These are phyloP conservation scores for Perca schrenkii DNA, from an alignment of 2,113 vertebrate genomes.

Conservation along the genomic window DNA sequence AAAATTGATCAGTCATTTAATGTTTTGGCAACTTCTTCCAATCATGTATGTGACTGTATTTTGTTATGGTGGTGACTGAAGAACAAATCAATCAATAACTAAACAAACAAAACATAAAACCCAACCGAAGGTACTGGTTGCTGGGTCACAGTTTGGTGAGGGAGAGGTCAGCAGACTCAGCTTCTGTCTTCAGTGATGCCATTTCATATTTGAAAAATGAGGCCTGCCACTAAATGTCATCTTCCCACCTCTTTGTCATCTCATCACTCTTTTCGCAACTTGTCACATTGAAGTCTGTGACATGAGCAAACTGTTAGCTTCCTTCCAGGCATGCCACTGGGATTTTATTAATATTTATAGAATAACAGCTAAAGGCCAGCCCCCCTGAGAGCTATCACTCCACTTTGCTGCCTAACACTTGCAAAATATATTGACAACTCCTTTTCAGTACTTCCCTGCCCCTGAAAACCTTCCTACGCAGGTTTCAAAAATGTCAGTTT, in stretches of 20 bases:
- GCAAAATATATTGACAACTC: constrained; percentile 84
- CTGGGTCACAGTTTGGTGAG: constrained; percentile 20
- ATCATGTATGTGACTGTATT: neutral
- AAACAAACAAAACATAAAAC: neutral
- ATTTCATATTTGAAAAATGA: constrained; percentile 76
- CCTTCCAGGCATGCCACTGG: constrained; percentile 80
- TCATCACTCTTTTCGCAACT: constrained; percentile 71
- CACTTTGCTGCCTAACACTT: constrained; percentile 76
- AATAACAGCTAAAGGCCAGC: constrained; percentile 84
- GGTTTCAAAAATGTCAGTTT: constrained; percentile 57
- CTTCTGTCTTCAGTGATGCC: constrained; percentile 55
- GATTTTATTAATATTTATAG: constrained; percentile 86
- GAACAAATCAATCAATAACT: constrained; percentile 3
- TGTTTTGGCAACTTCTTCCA: neutral
- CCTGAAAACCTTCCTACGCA: constrained; percentile 40
- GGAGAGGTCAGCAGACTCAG: constrained; percentile 54
- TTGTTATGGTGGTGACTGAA: neutral
- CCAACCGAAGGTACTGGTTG: constrained; percentile 28
- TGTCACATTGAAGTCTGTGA: constrained; percentile 80
- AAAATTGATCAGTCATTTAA: neutral
- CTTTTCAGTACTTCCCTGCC: constrained; percentile 58
- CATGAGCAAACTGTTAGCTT: constrained; percentile 82
- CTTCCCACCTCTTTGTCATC: constrained; percentile 73
- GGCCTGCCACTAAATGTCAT: constrained; percentile 76
- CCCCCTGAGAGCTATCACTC: constrained; percentile 82